A percentile compares a stretch with the other conserved stretches of the same genome.
Evolutionary conservation across 2,888 invertebrate genomes (phyloP).

Genomic region (Trichopoda pennipes): DNA sequence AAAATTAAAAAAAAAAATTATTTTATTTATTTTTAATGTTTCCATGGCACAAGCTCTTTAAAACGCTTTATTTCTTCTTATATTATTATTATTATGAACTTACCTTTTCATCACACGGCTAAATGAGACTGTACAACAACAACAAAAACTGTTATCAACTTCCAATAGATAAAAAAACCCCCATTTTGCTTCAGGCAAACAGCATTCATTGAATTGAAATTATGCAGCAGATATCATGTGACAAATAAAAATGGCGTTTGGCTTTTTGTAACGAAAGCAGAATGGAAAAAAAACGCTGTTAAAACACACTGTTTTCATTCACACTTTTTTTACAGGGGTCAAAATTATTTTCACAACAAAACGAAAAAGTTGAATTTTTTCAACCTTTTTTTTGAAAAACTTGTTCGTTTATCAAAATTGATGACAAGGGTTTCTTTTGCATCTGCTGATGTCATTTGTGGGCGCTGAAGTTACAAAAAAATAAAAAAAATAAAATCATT

Average conservation of each 20-base stretch:
- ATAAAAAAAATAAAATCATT: too few relatives aligned
- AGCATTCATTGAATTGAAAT: background rate
- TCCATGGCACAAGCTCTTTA: too few relatives aligned
- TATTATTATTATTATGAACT: background rate
- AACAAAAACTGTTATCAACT: slow-evolving; percentile 12
- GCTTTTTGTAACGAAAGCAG: slow-evolving; percentile 9
- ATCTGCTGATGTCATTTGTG: too few relatives aligned
- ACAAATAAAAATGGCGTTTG: background rate
- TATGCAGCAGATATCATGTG: background rate
- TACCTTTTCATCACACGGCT: background rate
- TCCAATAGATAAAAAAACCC: background rate
- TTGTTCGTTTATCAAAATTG: too few relatives aligned
- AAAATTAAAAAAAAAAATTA: too few relatives aligned
- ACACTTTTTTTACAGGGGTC: slow-evolving; percentile 46
- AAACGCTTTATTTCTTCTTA: background rate
- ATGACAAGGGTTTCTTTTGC: too few relatives aligned
- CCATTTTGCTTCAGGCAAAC: background rate
- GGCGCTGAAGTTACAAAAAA: too few relatives aligned
- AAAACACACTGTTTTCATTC: slow-evolving; percentile 8
- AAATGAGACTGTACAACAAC: background rate
- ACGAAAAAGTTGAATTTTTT: too few relatives aligned
- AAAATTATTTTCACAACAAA: slow-evolving; percentile 1
- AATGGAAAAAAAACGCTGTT: slow-evolving; percentile 1
- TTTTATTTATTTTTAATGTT: too few relatives aligned
- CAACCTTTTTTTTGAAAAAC: too few relatives aligned